Base-by-base conservation (phyloP, 2,113 vertebrate species). In the Calcarius ornatus region DNA sequence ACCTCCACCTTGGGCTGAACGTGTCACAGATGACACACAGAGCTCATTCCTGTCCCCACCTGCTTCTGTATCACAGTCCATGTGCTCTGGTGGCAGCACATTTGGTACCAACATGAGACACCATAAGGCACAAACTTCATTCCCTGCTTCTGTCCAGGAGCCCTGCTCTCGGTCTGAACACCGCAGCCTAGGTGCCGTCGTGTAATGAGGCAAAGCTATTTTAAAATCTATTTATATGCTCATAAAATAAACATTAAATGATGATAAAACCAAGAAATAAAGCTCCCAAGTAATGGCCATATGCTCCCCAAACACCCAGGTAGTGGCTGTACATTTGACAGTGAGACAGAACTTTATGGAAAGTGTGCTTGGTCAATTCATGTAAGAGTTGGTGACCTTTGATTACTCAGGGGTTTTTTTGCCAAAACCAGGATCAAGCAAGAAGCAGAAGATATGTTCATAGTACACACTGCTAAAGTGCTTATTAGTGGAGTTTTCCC, bases 171-270 rank as follows among this genome's bases (percentile, higher is more conserved):
- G 1, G 9, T 10, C 63, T 38, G 40, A 79, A 22, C 24, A 6
- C 11, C 21, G 2, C n/a, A 47, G 42, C 60, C 47, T 28, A 14
- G 20, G 35, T 47, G 40, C 1, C 4, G 2, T 14, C 8, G 0
- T 2, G 9, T 19, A 63, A 50, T 2, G 12, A 37, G 83, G 50
- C 4, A 9, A 61, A 86, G 13, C 15, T 50, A 18, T 16, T 81
- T 78, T 33, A 28, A 89, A 59, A 71, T 40, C 56, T 54, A 16
- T 65, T 78, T 33, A 1, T 35, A 3, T 1, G 3, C 11, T 70
- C n/a, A 42, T 22, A 56, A 94, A 90, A 80, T 30, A 73, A 86
- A 47, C 1, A 3, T 3, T 13, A 79, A 72, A 69, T 4, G 2
- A 60, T 31, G 31, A 15, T 6, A n/a, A 48, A 17, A 10, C 1